phyloP scores from a whole-genome alignment of 2,113 vertebrate genomes.

The Atherinomorus stipes region DNA sequence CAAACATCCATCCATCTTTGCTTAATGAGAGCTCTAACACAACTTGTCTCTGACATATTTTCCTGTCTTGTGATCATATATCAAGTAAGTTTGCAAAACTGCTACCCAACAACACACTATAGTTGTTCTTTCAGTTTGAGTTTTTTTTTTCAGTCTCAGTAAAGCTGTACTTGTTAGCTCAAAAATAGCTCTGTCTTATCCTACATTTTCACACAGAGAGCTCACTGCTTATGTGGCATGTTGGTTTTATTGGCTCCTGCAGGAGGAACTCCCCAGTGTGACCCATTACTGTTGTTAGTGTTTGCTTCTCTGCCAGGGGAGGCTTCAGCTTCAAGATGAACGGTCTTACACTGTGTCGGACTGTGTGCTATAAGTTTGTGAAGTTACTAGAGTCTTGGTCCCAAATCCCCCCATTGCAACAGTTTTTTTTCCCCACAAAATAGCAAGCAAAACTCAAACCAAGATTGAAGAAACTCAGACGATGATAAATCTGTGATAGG shows the following conservation, averaged over 20 bases:
- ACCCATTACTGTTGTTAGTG: slow-evolving; percentile 24
- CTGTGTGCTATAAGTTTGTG: background rate
- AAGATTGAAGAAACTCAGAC: background rate
- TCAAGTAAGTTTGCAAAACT: slow-evolving; percentile 18
- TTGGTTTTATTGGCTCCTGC: slow-evolving; percentile 37
- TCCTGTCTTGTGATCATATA: background rate
- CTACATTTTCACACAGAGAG: slow-evolving; percentile 20
- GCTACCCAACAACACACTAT: slow-evolving; percentile 6
- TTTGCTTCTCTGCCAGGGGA: slow-evolving; percentile 7
- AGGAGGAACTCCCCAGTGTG: slow-evolving; percentile 21
- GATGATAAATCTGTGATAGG: slow-evolving; percentile 12
- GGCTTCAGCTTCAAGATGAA: slow-evolving; percentile 1
- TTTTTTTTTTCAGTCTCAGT: slow-evolving; percentile 28
- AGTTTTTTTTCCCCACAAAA: background rate
- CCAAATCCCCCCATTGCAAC: background rate
- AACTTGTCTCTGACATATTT: background rate
- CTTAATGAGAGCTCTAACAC: background rate
- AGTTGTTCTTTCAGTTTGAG: slow-evolving; percentile 31
- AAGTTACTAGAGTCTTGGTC: background rate
- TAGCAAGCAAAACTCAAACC: too few relatives aligned
- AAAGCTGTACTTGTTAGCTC: slow-evolving; percentile 8
- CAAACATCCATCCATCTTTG: background rate
- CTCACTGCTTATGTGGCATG: background rate
- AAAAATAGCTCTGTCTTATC: slow-evolving; percentile 17
- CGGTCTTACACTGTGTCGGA: background rate